Evolutionary conservation across 2,113 vertebrate species (phyloP), one percentile per base, ranked within the genome.

Genomic region (Bubo scandiacus): DNA sequence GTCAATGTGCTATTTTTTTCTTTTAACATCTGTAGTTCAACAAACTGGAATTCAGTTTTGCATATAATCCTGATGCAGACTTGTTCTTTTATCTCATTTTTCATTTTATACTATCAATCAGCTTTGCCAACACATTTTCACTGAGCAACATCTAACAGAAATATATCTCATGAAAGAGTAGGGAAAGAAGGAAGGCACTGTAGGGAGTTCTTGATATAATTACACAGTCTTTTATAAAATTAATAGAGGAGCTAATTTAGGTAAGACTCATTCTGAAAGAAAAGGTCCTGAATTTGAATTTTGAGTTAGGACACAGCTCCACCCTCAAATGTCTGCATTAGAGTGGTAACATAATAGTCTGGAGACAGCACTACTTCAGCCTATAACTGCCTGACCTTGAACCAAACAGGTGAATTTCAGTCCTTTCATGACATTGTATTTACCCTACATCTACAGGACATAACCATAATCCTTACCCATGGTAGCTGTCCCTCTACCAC

Each of bases 231-330:
- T 93, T 52, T 62, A 79, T 55, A 55, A 90, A 90, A 94, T 81
- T 90, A 93, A 95, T 85, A 80, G 25, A 94, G 11, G 12, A 88
- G 10, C 27, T 89, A 93, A 88, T 94, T 95, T 88, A 68, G 30
- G 11, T 51, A 90, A 94, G 59, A 73, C 40, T 23, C 80, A 51
- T 55, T 93, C 57, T 23, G 29, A 94, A 54, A 71, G 49, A 77
- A 86, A 92, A 75, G 34, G 4, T 81, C 19, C 38, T 70, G 54
- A 80, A 94, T 91, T 34, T 94, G 49, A 86, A 66, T 57, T 86
- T 12, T 85, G 58, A 72, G 4, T 75, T 70, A 38, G 8, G 85
- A 67, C 36, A 74, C 15, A 67, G 15, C 14, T 82, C 22, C 71
- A 58, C 14, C 34, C 20, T 91, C 26, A 43, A n/a, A 68, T 47